A percentile compares a stretch with the other conserved stretches of the same genome.
Conservation (phyloP, 1,140 invertebrate species). For the Physella acuta region DNA sequence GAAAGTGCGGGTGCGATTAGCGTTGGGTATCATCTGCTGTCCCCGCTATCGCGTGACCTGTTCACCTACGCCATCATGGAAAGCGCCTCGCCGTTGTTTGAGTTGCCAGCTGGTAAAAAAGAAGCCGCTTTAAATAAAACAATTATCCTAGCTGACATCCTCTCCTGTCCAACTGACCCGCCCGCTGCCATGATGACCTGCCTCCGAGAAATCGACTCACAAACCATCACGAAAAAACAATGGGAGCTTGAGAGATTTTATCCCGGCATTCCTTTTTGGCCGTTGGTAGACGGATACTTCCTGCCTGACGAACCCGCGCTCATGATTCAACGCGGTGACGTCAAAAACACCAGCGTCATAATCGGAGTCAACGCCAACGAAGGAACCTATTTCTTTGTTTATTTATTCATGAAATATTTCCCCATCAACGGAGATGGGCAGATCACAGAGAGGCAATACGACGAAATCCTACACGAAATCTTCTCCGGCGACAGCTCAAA, state of each 20-base stretch:
- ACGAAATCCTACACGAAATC: conserved; percentile 21
- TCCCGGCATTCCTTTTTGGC: conserved; percentile 78
- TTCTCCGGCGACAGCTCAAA: conserved; percentile 60
- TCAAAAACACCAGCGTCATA: conserved; percentile 87
- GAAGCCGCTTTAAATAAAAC: conserved; percentile 77
- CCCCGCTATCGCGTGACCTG: conserved; percentile 76
- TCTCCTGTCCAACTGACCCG: conserved; percentile 28
- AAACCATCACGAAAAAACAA: conserved; percentile 78
- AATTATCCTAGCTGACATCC: conserved; percentile 15
- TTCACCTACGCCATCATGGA: conserved; percentile 77
- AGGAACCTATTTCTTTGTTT: conserved; percentile 42
- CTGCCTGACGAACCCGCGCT: conserved; percentile 78
- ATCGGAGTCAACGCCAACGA: conserved; percentile 93
- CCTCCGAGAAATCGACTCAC: conserved; percentile 70
- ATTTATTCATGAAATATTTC: conserved; percentile 31
- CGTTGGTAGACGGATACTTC: conserved; percentile 89
- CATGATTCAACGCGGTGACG: conserved; percentile 76
- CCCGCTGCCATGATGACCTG: conserved; percentile 73
- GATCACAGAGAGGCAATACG: conserved; percentile 33
- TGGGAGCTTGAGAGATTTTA: conserved; percentile 60
- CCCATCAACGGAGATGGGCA: conserved; percentile 7
- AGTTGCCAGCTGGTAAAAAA: conserved; percentile 84
- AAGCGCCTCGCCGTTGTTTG: conserved; percentile 68
- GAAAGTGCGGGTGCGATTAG: conserved; percentile 70
- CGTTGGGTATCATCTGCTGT: conserved; percentile 85